phyloP scores from a whole-genome alignment of 2,797 vertebrate species.

The Scyliorhinus canicula region DNA sequence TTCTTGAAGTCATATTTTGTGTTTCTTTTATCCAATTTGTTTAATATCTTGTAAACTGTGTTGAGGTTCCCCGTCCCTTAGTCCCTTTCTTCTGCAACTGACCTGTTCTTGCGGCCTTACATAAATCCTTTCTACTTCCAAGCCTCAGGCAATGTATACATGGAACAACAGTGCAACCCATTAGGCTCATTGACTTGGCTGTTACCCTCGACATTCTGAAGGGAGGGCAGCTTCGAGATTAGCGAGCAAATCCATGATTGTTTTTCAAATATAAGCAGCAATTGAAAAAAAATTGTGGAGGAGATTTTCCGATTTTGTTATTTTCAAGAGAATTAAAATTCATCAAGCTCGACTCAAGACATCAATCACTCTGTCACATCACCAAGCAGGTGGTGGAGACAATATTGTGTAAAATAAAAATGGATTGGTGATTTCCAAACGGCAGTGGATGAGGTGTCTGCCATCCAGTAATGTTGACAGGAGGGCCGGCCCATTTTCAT shows the following conservation, averaged over 20 bases:
- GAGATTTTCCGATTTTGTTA: neutral
- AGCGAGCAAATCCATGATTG: neutral
- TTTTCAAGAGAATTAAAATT: neutral
- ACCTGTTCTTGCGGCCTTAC: neutral
- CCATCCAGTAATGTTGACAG: neutral
- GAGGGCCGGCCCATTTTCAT: neutral
- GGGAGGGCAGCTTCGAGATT: neutral
- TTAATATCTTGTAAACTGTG: neutral
- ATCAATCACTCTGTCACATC: too few relatives aligned
- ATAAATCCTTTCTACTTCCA: neutral
- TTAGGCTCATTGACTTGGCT: neutral
- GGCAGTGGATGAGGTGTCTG: neutral
- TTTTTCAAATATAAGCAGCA: neutral
- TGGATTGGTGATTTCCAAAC: neutral
- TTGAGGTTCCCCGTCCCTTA: neutral
- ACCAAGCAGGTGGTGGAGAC: neutral
- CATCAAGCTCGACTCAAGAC: too few relatives aligned
- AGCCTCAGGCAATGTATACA: neutral
- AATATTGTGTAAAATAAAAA: neutral
- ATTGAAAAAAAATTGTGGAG: neutral
- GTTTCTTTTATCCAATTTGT: neutral
- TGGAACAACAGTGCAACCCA: neutral
- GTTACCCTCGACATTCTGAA: neutral
- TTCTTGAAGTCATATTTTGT: neutral
- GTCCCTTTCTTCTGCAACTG: neutral